Base-by-base conservation (phyloP, 2,888 invertebrate genomes). In the Volucella inflata region DNA sequence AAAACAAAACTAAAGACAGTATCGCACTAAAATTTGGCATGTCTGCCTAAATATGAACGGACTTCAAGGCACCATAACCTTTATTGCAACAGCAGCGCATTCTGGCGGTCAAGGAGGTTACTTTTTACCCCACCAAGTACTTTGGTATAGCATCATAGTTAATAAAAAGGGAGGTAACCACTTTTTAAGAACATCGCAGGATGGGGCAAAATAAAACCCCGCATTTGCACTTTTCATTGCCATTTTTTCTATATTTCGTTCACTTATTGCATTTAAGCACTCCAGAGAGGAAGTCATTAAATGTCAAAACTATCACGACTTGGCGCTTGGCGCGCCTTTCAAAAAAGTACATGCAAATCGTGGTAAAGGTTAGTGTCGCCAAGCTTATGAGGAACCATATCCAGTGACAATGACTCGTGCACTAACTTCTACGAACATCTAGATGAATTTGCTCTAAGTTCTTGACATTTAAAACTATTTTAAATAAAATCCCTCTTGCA, bases 281-380 rank as follows among this genome's bases (percentile, higher is more conserved):
- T 30, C 30, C 30, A 42, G 21, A 9, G 55, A 62, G 64, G 62
- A 62, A 64, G 42, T 57, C 30, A 78, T 59, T 16, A 57, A 57
- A 71, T 36, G 75, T 42, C 64, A 75, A 38, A 65, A 65, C 12
- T 65, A 57, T 68, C 67, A 76, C 67, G 51, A 76, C 59, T 67
- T 42, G 17, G 12, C 21, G 21, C 21, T 59, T 42, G 40, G 21
- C 8, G 53, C 12, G 30, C 12, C 30, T 21, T 30, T 51, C 0
- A 6, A 36, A 12, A 30, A 30, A 30, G 30, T 6, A 30, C 8
- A 30, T n/a, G 10, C 1, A 53, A 53, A 53, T 8, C 30, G 53
- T 30, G 53, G 30, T 8, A 53, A 53, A 53, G 4, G 2, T 30
- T 11, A 1, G 8, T 16, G 8, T 65, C n/a, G 21, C n/a, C 30